Base-by-base conservation (phyloP, 1,140 invertebrate genomes). In the Calosoma granatense region DNA sequence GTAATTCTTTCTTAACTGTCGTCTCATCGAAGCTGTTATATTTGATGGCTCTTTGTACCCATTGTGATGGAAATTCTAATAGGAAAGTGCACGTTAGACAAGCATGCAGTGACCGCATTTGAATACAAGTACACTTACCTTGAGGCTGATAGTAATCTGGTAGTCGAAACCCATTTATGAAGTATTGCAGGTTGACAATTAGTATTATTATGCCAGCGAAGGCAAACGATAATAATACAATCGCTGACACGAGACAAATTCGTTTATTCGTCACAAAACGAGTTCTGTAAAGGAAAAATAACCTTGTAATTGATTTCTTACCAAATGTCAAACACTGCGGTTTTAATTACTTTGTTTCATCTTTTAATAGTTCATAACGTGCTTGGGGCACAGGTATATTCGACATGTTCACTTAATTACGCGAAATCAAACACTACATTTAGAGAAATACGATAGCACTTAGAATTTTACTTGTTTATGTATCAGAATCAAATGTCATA, bases 21-120 rank as follows among this genome's bases (percentile, higher is more conserved):
- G 20, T 59, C 51, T 51, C 26, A 26, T 56, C 43, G 52, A 61
- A 30, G 1, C 51, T 59, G 23, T 59, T 64, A 36, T 64, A 64
- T 17, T 39, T n/a, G 11, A 63, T 56, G 15, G 63, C 63, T 12
- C 61, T 43, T 14, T 55, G 21, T 14, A 63, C 36, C 56, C 61
- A 61, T 20, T 61, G 58, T 21, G 51, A 14, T 12, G 57, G 59
- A 3, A 61, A 30, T 55, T 56, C 60, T 56, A 23, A 20, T 52
- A 59, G 19, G 57, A 53, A 1, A 57, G 17, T 47, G 9, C 9
- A 47, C 17, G 4, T 4, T 47, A 30, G 14, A 30, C 4, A n/a
- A n/a, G n/a, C n/a, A n/a, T n/a, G n/a, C n/a, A n/a, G n/a, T n/a
- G n/a, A n/a, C n/a, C n/a, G n/a, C n/a, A n/a, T n/a, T n/a, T n/a